Evolutionary conservation across 2,113 vertebrate genomes (phyloP).

Genomic region (Typhlomys cinereus): DNA sequence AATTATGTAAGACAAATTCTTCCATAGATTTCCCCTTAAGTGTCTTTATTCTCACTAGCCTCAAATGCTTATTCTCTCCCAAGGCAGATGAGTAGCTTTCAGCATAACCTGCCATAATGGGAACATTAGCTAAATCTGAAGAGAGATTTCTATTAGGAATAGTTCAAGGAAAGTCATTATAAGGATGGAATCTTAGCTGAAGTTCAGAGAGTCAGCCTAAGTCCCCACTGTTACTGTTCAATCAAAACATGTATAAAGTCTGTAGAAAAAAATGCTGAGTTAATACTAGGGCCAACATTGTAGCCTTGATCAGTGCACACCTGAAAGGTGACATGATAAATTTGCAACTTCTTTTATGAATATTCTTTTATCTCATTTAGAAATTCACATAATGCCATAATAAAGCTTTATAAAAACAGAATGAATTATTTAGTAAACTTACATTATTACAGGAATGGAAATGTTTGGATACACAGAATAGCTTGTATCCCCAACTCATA

Average conservation of each 20-base stretch:
- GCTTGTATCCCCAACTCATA: not conserved
- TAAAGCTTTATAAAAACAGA: not conserved
- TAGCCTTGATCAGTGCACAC: not conserved
- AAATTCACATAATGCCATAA: not conserved
- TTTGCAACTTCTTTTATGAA: not conserved
- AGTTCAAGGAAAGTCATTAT: not conserved
- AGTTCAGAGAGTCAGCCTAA: not conserved
- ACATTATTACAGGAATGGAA: not conserved
- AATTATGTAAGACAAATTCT: not conserved
- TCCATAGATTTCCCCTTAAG: not conserved
- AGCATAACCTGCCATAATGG: not conserved
- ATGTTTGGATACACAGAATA: constrained; percentile 7
- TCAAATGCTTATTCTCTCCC: not conserved
- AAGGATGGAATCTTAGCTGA: not conserved
- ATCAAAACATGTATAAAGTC: not conserved
- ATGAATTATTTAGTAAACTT: not conserved
- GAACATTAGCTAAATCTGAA: too few relatives aligned
- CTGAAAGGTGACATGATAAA: not conserved
- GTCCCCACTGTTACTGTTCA: not conserved
- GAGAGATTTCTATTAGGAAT: too few relatives aligned
- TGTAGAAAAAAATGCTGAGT: not conserved
- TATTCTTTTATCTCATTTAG: not conserved
- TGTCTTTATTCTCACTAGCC: too few relatives aligned
- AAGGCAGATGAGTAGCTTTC: not conserved
- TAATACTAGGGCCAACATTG: not conserved